phyloP scores from a whole-genome alignment of 1,140 invertebrate species.

The Drosophila navojoa region DNA sequence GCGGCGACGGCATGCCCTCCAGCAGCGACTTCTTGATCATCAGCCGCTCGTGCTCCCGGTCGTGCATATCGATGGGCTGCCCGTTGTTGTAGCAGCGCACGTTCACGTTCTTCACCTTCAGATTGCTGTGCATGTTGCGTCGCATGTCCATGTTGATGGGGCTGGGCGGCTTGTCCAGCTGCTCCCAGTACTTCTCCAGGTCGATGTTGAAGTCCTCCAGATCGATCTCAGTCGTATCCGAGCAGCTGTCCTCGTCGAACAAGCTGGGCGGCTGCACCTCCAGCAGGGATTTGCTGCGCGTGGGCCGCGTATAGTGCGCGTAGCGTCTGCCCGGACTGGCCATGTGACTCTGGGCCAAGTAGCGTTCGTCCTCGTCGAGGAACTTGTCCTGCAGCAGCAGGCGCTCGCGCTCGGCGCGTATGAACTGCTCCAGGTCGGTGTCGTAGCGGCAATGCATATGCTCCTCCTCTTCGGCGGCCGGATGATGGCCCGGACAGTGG shows the following conservation, averaged over 20 bases:
- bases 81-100: conserved; percentile 82
- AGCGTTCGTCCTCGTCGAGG: conserved; percentile 82
- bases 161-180: conserved; percentile 81
- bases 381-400: conserved; percentile 81
- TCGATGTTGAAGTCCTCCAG: conserved; percentile 83
- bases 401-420: conserved; percentile 77
- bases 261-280: conserved; percentile 78
- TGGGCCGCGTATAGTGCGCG: conserved; percentile 57
- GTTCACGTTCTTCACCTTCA: conserved; percentile 82
- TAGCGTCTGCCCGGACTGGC: conserved; percentile 39
- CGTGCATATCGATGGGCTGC: conserved; percentile 80
- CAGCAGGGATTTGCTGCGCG: conserved; percentile 77
- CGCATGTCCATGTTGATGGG: conserved; percentile 83
- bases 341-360: conserved; percentile 45
- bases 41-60: conserved; percentile 79
- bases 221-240: conserved; percentile 82
- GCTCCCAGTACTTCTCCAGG: conserved; percentile 83
- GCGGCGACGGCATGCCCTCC: conserved; percentile 81
- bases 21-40: conserved; percentile 82
- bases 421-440: conserved; percentile 81
- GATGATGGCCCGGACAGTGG: conserved; percentile 76
- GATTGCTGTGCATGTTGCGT: conserved; percentile 80
- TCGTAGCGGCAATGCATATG: conserved; percentile 82
- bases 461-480: conserved; percentile 79
- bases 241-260: conserved; percentile 82